phyloP scores from a whole-genome alignment of 2,888 invertebrate species.

The Cantharis lateralis region DNA sequence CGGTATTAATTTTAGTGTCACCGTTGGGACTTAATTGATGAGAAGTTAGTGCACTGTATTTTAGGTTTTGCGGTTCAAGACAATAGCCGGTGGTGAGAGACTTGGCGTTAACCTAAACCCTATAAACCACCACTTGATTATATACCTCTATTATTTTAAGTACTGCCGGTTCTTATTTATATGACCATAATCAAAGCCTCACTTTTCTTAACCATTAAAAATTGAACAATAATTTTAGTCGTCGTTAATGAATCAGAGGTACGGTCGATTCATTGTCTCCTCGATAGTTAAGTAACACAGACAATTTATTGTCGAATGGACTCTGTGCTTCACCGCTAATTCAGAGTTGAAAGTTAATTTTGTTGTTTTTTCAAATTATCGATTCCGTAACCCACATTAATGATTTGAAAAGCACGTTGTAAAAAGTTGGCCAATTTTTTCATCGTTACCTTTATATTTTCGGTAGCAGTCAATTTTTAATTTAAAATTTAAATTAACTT shows the following conservation, averaged over 20 bases:
- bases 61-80: constrained; percentile 24
- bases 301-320: neutral
- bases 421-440: neutral
- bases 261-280: neutral
- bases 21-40: constrained; percentile 27
- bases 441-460: neutral
- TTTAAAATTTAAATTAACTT: neutral
- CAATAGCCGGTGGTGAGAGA: constrained; percentile 24
- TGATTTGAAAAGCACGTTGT: neutral
- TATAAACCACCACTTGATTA: constrained; percentile 12
- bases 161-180: neutral
- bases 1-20: constrained; percentile 22
- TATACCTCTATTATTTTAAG: constrained; percentile 20
- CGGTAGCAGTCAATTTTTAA: neutral
- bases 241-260: neutral
- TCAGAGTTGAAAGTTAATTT: neutral
- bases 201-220: neutral
- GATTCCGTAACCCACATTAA: neutral
- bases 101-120: constrained; percentile 13
- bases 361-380: neutral
- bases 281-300: neutral
- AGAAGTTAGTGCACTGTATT: constrained; percentile 24
- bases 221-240: neutral
- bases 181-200: neutral
- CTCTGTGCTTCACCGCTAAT: neutral